These are phyloP conservation scores for Kryptolebias marmoratus DNA, from an alignment of 2,113 vertebrate species.

Conservation along the genomic window DNA sequence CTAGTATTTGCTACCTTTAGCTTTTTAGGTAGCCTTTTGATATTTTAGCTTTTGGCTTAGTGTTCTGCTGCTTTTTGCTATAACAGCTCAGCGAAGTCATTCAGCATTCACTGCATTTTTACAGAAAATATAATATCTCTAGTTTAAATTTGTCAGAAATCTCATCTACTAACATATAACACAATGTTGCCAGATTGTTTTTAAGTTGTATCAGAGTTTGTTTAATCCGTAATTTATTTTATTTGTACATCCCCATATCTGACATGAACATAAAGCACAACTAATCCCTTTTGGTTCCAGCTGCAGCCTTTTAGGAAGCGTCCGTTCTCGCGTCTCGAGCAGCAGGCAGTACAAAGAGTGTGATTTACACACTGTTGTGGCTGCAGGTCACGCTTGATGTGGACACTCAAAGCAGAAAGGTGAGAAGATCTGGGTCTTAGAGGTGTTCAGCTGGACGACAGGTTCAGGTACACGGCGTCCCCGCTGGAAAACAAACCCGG, in stretches of 20 bases:
- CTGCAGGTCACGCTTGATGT: slow-evolving; percentile 5
- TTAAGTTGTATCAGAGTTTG: neutral
- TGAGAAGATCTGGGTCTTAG: slow-evolving; percentile 19
- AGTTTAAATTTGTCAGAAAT: neutral
- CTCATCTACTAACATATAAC: neutral
- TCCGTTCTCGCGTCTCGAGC: neutral
- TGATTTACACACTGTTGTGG: slow-evolving; percentile 1
- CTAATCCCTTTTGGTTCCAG: neutral
- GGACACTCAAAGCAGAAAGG: slow-evolving; percentile 7
- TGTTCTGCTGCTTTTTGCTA: too few relatives aligned
- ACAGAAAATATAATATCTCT: too few relatives aligned
- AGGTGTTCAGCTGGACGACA: slow-evolving; percentile 15
- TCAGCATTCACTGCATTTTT: neutral
- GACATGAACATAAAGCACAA: neutral
- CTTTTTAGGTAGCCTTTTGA: too few relatives aligned
- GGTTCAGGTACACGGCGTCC: slow-evolving; percentile 26
- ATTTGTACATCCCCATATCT: slow-evolving; percentile 13
- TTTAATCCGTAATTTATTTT: slow-evolving; percentile 3
- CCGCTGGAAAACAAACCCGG: slow-evolving; percentile 47
- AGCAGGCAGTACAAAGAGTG: neutral
- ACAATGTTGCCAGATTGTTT: neutral
- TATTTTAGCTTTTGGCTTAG: too few relatives aligned
- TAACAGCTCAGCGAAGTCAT: too few relatives aligned
- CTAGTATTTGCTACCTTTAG: too few relatives aligned
- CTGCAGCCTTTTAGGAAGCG: neutral